Evolutionary conservation across 2,797 vertebrate genomes (phyloP).

Genomic region (Cynopterus sphinx): DNA sequence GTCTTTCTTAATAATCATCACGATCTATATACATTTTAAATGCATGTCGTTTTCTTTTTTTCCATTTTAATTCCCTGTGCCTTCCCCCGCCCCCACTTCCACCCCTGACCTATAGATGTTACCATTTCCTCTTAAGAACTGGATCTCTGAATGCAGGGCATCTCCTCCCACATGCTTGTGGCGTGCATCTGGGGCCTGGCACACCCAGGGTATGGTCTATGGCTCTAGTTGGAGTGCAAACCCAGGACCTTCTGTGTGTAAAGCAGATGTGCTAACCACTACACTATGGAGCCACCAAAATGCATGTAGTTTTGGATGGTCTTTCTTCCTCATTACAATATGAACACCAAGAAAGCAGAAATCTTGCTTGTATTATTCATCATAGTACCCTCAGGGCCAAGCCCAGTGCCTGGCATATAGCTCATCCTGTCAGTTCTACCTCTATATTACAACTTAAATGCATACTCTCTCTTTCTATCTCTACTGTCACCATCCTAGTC

Average conservation of each 20-base stretch:
- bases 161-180: too few relatives aligned
- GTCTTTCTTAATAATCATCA: not conserved
- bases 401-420: not conserved
- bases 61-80: too few relatives aligned
- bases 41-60: too few relatives aligned
- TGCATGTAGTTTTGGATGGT: not conserved
- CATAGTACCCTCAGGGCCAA: not conserved
- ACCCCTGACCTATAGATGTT: too few relatives aligned
- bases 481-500: not conserved
- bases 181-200: too few relatives aligned
- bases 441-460: not conserved
- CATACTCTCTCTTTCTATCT: not conserved
- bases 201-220: too few relatives aligned
- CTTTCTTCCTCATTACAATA: not conserved
- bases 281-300: not conserved
- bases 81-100: too few relatives aligned
- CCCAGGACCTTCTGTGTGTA: too few relatives aligned
- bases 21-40: not conserved
- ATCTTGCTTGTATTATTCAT: constrained; percentile 39
- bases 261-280: too few relatives aligned
- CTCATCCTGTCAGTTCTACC: not conserved
- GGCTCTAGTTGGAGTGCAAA: too few relatives aligned
- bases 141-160: too few relatives aligned
- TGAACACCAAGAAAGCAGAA: not conserved
- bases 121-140: too few relatives aligned